Evolutionary conservation across 2,113 vertebrate species (phyloP), one percentile per base, ranked within the genome.

Genomic region (Platichthys stellatus): DNA sequence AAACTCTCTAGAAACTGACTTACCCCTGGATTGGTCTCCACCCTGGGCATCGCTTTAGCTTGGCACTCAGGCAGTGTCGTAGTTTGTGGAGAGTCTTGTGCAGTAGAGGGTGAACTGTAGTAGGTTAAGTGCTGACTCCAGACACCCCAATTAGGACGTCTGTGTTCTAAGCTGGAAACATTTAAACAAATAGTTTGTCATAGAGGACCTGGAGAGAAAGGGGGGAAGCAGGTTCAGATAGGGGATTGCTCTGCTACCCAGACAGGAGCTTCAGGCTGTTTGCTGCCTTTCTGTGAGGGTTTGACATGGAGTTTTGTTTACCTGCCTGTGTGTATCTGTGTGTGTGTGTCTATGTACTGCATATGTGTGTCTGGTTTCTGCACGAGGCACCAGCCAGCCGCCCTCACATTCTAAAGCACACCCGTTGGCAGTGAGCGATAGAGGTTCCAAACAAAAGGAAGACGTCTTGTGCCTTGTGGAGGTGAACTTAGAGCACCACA

Each of bases 381-480:
- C 82, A 81, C 56, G 68, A 86, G 74, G 47, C 47, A 51, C 47
- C 88, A 84, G 77, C 82, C 81, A 79, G 58, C 89, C 87, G 63
- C 89, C 91, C 90, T 83, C 87, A 69, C 85, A 83, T 72, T 89
- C 79, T 75, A 72, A 88, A 88, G 89, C 83, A 91, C 84, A 78
- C 71, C 88, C 87, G 63, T 86, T 78, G 89, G 92, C 91, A 85
- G 66, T 76, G 83, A 92, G 86, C 83, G 83, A 90, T 87, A 92
- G 88, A 90, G 78, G 84, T 88, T 88, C 85, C 77, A 82, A 89
- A 91, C 85, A 89, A 90, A 91, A 87, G 78, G 82, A 90, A 89
- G 84, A 88, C 90, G 89, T 92, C 89, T 90, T 88, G 80, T 88
- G 90, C 89, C 92, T 92, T 3, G 76, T 85, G 89, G 88, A 89